These are phyloP conservation scores for Bombus breviceps DNA, from an alignment of 1,140 invertebrate species.

Conservation along the genomic window DNA sequence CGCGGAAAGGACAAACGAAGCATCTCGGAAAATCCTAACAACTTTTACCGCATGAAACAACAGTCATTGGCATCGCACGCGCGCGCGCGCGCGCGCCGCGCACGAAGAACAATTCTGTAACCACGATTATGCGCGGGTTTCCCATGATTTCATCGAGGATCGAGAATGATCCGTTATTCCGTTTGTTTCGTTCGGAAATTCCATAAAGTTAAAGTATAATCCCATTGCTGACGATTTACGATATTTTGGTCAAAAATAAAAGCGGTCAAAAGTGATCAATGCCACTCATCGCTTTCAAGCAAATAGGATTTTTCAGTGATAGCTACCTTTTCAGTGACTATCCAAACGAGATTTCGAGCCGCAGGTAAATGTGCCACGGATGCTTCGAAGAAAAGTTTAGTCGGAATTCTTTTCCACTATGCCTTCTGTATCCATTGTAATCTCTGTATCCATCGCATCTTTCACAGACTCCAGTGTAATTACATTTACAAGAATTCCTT, in stretches of 20 bases:
- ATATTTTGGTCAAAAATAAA: too few relatives aligned
- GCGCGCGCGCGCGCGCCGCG: neutral
- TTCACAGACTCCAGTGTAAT: neutral
- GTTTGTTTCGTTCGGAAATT: slow-evolving; percentile 14
- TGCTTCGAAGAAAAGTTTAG: slow-evolving; percentile 29
- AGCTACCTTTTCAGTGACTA: neutral
- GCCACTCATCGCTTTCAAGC: neutral
- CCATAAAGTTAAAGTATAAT: neutral
- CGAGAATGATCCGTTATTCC: slow-evolving; percentile 4
- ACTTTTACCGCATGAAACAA: slow-evolving; percentile 54
- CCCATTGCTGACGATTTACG: neutral
- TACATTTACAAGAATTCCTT: too few relatives aligned
- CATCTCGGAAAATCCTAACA: slow-evolving; percentile 54
- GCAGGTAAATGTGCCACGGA: neutral
- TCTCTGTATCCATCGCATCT: too few relatives aligned
- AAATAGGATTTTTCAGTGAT: too few relatives aligned
- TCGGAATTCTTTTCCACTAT: slow-evolving; percentile 36
- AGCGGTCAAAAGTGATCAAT: neutral
- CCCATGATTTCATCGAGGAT: slow-evolving; percentile 57
- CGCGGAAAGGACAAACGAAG: slow-evolving; percentile 17
- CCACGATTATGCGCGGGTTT: slow-evolving; percentile 52
- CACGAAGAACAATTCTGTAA: slow-evolving; percentile 30
- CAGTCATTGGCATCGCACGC: slow-evolving; percentile 36
- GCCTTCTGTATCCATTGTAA: neutral
- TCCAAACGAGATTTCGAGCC: neutral